Evolutionary conservation across 2,888 invertebrate genomes (phyloP), one percentile per base, ranked within the genome.

Genomic region (Archaeoteleia sp.): DNA sequence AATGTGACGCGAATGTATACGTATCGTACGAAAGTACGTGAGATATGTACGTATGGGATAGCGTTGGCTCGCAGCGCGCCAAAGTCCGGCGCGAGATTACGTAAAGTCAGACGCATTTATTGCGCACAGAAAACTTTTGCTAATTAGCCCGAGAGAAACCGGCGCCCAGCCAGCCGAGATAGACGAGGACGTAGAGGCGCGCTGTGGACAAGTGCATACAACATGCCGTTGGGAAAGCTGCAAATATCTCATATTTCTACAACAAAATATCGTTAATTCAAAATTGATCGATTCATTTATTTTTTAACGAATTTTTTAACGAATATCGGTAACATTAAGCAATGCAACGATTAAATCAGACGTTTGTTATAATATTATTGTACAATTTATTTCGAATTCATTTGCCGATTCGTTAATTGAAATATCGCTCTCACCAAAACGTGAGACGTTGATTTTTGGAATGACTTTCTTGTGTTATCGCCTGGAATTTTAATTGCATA

Each of bases 101-200:
- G 79, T 84, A 84, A 84, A 82, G 53, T 65, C 71, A 72, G 77
- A 76, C 77, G 79, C 77, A 75, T 78, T 80, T 81, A 81, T 83
- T 82, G 80, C 83, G 80, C 83, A 82, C 78, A 75, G 80, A 79
- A 76, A 82, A 82, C 81, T 83, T 83, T 83, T 82, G 82, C 81
- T 84, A 84, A 84, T 84, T 84, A 84, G 76, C 76, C 73, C 80
- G 81, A 67, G 83, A 81, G 83, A 84, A 82, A 82, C 76, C 80
- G 71, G 74, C 81, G 79, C 76, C 78, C 82, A 83, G 79, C 82
- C 73, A 81, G 78, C 82, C 82, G 81, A 81, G 82, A 81, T 81
- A 77, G 63, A 58, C 67, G 20, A 13, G 25, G 9, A n/a, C 27
- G 6, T 27, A 54, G 48, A 40, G 37, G 35, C 20, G 29, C 40